phyloP scores from a whole-genome alignment of 2,113 vertebrate species.

The Gasterosteus aculeatus region DNA sequence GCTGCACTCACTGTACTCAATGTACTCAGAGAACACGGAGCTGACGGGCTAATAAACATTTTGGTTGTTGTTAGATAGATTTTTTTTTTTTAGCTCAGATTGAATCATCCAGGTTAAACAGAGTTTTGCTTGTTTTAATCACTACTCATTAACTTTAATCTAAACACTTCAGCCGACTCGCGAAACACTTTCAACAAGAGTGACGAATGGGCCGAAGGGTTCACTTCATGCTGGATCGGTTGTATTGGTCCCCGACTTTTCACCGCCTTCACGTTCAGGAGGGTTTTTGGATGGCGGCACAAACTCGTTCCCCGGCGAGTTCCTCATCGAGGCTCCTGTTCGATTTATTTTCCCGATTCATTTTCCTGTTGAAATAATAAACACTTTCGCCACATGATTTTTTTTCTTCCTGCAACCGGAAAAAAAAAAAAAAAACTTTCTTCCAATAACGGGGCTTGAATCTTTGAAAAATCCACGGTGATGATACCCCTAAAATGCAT shows the following conservation, averaged over 20 bases:
- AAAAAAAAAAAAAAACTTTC: background rate
- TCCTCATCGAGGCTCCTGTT: background rate
- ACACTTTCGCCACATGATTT: background rate
- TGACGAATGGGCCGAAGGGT: slow-evolving; percentile 32
- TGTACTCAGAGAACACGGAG: slow-evolving; percentile 58
- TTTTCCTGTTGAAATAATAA: background rate
- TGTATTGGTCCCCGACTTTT: background rate
- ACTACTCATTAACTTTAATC: slow-evolving; percentile 56
- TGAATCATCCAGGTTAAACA: slow-evolving; percentile 23
- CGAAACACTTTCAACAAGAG: slow-evolving; percentile 14
- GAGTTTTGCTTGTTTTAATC: slow-evolving; percentile 26
- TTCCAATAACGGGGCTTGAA: rapidly evolving
- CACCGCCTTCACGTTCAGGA: background rate
- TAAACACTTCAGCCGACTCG: slow-evolving; percentile 37
- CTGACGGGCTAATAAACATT: background rate
- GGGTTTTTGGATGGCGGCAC: background rate
- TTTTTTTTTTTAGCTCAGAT: background rate
- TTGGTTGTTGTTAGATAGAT: slow-evolving; percentile 11
- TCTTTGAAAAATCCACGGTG: background rate
- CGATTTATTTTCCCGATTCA: background rate
- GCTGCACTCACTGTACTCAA: slow-evolving; percentile 60
- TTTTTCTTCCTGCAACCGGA: background rate
- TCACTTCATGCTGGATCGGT: slow-evolving; percentile 9
- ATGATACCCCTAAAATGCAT: slow-evolving; percentile 18
- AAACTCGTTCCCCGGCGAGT: background rate